Conservation (phyloP, 2,888 invertebrate species). For the Apamea sordens region DNA sequence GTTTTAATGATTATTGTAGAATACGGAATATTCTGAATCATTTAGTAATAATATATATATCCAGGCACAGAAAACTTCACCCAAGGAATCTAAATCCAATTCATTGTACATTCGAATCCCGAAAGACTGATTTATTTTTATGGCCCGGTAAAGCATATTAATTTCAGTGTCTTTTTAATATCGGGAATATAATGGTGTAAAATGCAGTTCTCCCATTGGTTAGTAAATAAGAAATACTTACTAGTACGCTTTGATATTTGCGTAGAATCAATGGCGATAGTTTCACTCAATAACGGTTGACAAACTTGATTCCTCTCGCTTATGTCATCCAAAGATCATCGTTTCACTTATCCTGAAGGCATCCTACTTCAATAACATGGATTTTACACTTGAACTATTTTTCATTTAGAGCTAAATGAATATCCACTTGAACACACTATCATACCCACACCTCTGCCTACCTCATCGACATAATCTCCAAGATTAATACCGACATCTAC, state of each 20-base stretch:
- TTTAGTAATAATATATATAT: no score
- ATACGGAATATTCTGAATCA: not conserved
- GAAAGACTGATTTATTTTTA: conserved; percentile 23
- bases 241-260: not conserved
- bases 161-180: conserved; percentile 10
- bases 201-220: not conserved
- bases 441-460: conserved; percentile 6
- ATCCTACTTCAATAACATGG: not conserved
- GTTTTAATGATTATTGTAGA: not conserved
- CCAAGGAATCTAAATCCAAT: conserved; percentile 17
- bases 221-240: not conserved
- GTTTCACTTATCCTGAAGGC: not conserved
- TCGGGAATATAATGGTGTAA: not conserved
- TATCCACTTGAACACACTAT: not conserved
- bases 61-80: not conserved
- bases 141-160: conserved; percentile 3
- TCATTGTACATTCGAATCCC: conserved; percentile 28
- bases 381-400: not conserved
- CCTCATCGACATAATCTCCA: conserved; percentile 31
- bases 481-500: conserved; percentile 47
- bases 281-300: not conserved
- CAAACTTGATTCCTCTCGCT: not conserved
- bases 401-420: not conserved
- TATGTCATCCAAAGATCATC: not conserved
- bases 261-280: not conserved